Base-by-base conservation (phyloP, 2,797 vertebrate species). In the Jordanella pulchra region DNA sequence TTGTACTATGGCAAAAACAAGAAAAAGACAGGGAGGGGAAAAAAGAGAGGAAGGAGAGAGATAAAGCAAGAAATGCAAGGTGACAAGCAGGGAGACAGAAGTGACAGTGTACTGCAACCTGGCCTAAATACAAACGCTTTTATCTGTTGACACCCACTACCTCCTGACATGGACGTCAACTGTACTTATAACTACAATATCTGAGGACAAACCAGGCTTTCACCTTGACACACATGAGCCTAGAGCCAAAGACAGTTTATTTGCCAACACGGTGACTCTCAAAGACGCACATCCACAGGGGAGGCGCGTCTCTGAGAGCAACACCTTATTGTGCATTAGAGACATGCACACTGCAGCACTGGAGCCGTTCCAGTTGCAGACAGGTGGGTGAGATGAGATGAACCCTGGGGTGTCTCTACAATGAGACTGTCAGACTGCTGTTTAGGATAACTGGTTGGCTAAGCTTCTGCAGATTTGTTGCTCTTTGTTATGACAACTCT, bases 81-180 rank as follows among this genome's bases (percentile, higher is more conserved):
- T 85, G 90, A 90, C 87, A 89, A 80, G 67, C 58, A 71, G 75
- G 83, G 84, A 87, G 83, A 78, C 83, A 82, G 79, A 76, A 84
- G 82, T 64, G 87, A 91, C 88, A 89, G 82, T 73, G 80, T 81
- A 77, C 76, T 15, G 69, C 81, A 84, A 78, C 73, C 79, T 63
- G 82, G 81, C 76, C 85, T 89, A 89, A 91, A 87, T 81, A 89
- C 89, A 89, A 90, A 90, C 84, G 82, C 81, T 83, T 92, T 92
- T 90, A 90, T 92, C 87, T 86, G 91, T 86, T 90, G 91, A 93
- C 89, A 89, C 90, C 87, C 86, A 86, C 87, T 88, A 81, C 77
- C 84, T 91, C 84, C 87, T 91, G 89, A 90, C 90, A 90, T 69
- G 72, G 77, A 67, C 80, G 82, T 90, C 91, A 87, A 78, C 90